phyloP scores from a whole-genome alignment of 2,113 vertebrate genomes.

The Lucifuga dentata region DNA sequence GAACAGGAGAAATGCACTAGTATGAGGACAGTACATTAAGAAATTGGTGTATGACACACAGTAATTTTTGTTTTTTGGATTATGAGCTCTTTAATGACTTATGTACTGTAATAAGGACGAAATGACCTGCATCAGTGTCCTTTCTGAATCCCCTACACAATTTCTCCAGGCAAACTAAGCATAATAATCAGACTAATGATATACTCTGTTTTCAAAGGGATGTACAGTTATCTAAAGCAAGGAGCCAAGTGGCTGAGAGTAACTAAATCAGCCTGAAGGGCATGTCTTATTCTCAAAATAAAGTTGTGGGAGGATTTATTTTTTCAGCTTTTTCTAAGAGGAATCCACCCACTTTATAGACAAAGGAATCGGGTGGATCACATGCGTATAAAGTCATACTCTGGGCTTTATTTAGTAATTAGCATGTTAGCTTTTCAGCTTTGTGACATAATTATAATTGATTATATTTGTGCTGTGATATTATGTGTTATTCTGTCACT shows the following conservation, averaged over 20 bases:
- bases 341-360: no score
- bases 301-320: no score
- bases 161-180: slow-evolving; percentile 14
- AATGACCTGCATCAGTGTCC: no score
- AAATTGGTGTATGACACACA: background rate
- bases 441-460: no score
- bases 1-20: background rate
- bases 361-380: no score
- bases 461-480: no score
- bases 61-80: no score
- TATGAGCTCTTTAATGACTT: no score
- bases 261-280: background rate
- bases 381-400: no score
- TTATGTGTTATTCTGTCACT: background rate
- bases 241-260: slow-evolving; percentile 22
- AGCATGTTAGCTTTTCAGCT: no score
- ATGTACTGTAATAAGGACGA: slow-evolving; percentile 21
- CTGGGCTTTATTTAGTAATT: no score
- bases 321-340: no score
- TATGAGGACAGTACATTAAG: background rate
- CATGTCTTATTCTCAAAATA: background rate
- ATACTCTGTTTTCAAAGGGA: slow-evolving; percentile 27
- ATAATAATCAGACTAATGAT: background rate
- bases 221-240: slow-evolving; percentile 23
- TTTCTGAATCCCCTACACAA: background rate